Conservation (phyloP, 2,797 vertebrate genomes). For the Enteromius trimaculatus region DNA sequence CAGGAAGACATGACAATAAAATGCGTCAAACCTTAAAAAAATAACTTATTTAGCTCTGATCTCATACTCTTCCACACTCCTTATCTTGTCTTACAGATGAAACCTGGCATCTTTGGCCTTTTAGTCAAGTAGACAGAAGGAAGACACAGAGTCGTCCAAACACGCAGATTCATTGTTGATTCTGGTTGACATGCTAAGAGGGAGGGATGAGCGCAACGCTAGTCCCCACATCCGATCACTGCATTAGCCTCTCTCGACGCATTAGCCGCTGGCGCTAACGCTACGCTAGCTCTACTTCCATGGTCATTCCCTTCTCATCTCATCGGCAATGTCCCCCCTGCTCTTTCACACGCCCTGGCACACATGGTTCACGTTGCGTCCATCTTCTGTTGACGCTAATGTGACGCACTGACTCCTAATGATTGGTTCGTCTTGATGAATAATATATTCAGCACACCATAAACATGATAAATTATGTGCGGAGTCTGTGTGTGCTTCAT, state of each 20-base stretch:
- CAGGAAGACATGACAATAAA: constrained; percentile 7
- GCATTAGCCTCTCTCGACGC: constrained; percentile 56
- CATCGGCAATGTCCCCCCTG: constrained; percentile 49
- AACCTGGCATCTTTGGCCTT: constrained; percentile 60
- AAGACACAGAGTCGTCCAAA: constrained; percentile 11
- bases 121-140: constrained; percentile 49
- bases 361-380: constrained; percentile 72
- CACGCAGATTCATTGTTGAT: constrained; percentile 50
- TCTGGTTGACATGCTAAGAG: constrained; percentile 50
- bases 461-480: constrained; percentile 80
- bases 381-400: constrained; percentile 76
- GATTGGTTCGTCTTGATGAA: constrained; percentile 75
- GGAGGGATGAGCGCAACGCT: constrained; percentile 18
- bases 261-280: constrained; percentile 39
- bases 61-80: constrained; percentile 11
- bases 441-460: constrained; percentile 75
- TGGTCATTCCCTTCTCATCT: constrained; percentile 68
- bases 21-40: constrained; percentile 9
- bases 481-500: constrained; percentile 72
- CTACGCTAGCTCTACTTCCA: constrained; percentile 61
- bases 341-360: constrained; percentile 52
- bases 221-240: constrained; percentile 51
- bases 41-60: constrained; percentile 16
- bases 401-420: constrained; percentile 73
- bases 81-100: constrained; percentile 28